These are phyloP conservation scores for Parnassius orleans DNA, from an alignment of 2,888 invertebrate species.

Conservation along the genomic window DNA sequence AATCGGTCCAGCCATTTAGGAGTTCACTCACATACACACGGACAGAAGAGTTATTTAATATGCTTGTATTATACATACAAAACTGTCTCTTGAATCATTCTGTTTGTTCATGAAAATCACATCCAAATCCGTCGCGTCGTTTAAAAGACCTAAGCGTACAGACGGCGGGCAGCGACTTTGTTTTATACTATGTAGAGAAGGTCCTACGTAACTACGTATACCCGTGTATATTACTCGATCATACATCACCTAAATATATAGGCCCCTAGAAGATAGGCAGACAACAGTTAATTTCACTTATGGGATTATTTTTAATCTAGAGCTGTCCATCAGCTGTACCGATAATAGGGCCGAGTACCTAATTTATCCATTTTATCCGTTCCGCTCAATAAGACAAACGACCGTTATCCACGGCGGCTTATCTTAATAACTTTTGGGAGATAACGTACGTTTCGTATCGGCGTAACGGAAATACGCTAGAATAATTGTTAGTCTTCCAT, in stretches of 20 bases:
- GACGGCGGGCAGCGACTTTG: too few relatives aligned
- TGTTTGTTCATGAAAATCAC: too few relatives aligned
- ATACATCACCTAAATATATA: not conserved
- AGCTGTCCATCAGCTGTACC: constrained; percentile 64
- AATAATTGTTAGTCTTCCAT: constrained; percentile 15
- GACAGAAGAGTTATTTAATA: too few relatives aligned
- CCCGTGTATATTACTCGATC: not conserved
- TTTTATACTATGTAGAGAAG: too few relatives aligned
- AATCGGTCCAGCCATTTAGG: too few relatives aligned
- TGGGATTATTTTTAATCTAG: constrained; percentile 69
- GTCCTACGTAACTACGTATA: not conserved
- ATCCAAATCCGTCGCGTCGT: too few relatives aligned
- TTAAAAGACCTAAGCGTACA: too few relatives aligned
- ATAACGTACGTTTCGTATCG: constrained; percentile 46
- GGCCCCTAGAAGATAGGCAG: constrained; percentile 12
- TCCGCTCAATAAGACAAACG: constrained; percentile 55
- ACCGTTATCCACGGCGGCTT: constrained; percentile 64
- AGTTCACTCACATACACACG: too few relatives aligned
- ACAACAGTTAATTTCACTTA: constrained; percentile 46
- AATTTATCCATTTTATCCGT: constrained; percentile 58
- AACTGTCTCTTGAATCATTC: too few relatives aligned
- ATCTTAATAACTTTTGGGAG: constrained; percentile 76
- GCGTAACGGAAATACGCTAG: constrained; percentile 18
- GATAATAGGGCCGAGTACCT: constrained; percentile 54
- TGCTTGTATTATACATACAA: too few relatives aligned